Conservation (phyloP, 2,113 vertebrate species). For the Entosphenus tridentatus region DNA sequence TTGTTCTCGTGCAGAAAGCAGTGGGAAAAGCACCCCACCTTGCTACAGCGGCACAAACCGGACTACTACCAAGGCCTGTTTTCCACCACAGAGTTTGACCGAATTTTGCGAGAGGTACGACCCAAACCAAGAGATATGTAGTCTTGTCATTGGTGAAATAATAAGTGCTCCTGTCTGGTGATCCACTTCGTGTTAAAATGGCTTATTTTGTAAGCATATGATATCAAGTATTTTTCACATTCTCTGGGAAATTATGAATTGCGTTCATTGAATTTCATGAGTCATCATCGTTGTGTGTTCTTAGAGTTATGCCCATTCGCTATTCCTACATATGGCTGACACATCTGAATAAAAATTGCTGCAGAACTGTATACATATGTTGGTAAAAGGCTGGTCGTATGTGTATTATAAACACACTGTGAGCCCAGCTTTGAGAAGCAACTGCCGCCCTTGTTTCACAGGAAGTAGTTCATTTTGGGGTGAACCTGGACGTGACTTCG, state of each 20-base stretch:
- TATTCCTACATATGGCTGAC: not conserved
- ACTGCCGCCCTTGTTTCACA: slow-evolving; percentile 10
- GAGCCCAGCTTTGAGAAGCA: no score
- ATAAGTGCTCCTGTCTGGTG: not conserved
- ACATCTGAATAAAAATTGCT: not conserved
- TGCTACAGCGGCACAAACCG: slow-evolving; percentile 39
- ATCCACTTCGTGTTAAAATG: not conserved
- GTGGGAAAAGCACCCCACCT: slow-evolving; percentile 64
- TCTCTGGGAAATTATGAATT: no score
- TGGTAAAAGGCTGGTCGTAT: not conserved
- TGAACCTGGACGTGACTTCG: slow-evolving; percentile 78
- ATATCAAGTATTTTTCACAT: not conserved
- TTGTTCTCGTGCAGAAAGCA: slow-evolving; percentile 22
- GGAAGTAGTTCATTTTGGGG: slow-evolving; percentile 51
- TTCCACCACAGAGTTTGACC: slow-evolving; percentile 59
- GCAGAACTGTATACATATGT: not conserved
- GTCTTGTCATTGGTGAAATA: not conserved
- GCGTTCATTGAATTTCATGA: not conserved
- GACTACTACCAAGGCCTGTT: slow-evolving; percentile 60
- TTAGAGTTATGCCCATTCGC: no score
- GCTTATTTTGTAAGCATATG: not conserved
- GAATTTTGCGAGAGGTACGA: slow-evolving; percentile 34
- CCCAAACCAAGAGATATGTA: not conserved
- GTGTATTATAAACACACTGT: no score
- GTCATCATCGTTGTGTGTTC: not conserved